phyloP scores from a whole-genome alignment of 2,113 vertebrate genomes.

The Sturnira hondurensis region DNA sequence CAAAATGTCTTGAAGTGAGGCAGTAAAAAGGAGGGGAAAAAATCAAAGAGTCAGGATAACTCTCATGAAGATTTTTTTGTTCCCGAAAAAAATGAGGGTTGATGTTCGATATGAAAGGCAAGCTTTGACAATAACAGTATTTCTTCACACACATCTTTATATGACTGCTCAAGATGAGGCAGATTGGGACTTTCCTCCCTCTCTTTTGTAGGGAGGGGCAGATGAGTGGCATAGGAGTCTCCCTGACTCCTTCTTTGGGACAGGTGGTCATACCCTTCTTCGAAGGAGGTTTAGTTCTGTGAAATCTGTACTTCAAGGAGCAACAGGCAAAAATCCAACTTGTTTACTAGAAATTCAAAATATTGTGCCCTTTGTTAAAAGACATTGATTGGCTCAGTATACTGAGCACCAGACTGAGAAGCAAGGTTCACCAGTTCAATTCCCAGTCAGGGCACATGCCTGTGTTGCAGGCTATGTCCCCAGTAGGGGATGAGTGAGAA shows the following conservation, averaged over 20 bases:
- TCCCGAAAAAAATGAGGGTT: background rate
- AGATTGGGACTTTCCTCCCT: background rate
- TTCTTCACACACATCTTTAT: background rate
- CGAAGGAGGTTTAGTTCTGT: background rate
- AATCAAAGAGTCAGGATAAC: background rate
- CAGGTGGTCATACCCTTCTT: background rate
- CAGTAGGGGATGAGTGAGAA: too few species aligned
- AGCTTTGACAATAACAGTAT: background rate
- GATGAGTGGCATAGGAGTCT: background rate
- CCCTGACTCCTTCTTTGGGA: background rate
- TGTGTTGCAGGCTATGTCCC: too few species aligned
- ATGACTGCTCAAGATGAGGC: background rate
- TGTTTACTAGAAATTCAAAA: conserved; percentile 16
- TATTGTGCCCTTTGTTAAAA: background rate
- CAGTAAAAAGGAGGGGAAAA: background rate
- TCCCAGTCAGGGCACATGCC: too few species aligned
- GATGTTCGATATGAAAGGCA: background rate
- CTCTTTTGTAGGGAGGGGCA: background rate
- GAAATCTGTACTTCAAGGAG: conserved; percentile 30
- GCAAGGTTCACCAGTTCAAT: too few species aligned
- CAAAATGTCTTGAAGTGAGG: background rate
- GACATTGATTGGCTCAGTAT: background rate
- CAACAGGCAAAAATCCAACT: background rate
- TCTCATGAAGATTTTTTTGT: background rate
- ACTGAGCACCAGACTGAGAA: too few species aligned